These are phyloP conservation scores for Limosa lapponica DNA, from an alignment of 2,797 vertebrate species.

Conservation along the genomic window DNA sequence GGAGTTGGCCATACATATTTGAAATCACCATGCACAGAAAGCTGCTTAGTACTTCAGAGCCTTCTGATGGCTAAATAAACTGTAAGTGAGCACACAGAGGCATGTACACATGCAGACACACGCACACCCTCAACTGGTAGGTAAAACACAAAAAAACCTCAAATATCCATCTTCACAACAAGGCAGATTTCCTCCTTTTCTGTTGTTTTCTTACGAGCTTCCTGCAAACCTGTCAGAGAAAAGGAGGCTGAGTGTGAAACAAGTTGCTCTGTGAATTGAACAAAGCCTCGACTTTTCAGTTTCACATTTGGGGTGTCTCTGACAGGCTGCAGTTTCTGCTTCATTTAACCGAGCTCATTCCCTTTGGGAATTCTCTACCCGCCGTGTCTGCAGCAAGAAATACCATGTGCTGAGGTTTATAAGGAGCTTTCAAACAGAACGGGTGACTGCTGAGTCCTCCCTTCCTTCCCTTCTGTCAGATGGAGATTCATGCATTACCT, in stretches of 20 bases:
- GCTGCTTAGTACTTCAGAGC: neutral
- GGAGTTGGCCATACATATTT: neutral
- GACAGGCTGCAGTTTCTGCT: slow-evolving; percentile 38
- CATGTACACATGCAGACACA: neutral
- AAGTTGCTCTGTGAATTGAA: neutral
- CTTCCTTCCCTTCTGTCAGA: slow-evolving; percentile 1
- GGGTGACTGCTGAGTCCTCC: neutral
- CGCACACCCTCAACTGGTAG: fast-evolving
- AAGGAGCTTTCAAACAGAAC: neutral
- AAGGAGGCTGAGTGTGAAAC: neutral
- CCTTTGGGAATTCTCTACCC: neutral
- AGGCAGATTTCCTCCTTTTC: neutral
- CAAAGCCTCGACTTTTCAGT: neutral
- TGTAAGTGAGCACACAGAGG: neutral
- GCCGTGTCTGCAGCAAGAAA: neutral
- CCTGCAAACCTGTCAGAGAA: neutral
- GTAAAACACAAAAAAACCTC: neutral
- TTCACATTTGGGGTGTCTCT: neutral
- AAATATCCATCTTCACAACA: neutral
- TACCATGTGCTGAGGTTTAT: neutral
- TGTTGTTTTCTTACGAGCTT: neutral
- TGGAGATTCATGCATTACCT: neutral
- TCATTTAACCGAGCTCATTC: neutral
- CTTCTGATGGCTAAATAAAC: neutral
- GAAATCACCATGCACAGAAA: neutral